phyloP scores from a whole-genome alignment of 23 tunicate genomes.

The Trididemnum nubilum region DNA sequence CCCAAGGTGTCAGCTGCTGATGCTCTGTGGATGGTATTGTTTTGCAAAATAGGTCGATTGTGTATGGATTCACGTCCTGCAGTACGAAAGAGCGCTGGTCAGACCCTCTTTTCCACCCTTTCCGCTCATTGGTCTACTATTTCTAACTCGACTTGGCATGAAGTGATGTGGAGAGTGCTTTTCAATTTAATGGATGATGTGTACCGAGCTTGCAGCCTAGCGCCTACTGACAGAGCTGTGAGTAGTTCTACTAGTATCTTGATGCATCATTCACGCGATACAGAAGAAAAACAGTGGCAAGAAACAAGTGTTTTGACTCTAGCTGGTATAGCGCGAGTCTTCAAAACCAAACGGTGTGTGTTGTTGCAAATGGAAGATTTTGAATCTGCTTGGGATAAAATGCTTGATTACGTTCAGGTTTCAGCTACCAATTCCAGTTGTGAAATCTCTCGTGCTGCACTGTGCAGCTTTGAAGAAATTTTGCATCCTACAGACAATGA shows the following conservation, averaged over 20 bases:
- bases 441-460: constrained; percentile 82
- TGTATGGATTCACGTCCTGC: constrained; percentile 93
- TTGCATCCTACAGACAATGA: constrained; percentile 46
- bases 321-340: constrained; percentile 87
- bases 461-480: constrained; percentile 93
- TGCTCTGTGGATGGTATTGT: constrained; percentile 76
- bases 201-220: constrained; percentile 62
- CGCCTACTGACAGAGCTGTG: constrained; percentile 46
- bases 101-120: constrained; percentile 86
- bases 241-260: constrained; percentile 38
- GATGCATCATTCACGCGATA: constrained; percentile 97
- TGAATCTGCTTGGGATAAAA: constrained; percentile 66
- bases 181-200: constrained; percentile 87
- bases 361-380: constrained; percentile 49
- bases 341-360: constrained; percentile 64
- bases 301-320: constrained; percentile 86
- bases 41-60: constrained; percentile 73
- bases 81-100: constrained; percentile 92
- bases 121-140: constrained; percentile 89
- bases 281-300: constrained; percentile 99
- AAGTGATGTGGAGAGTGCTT: constrained; percentile 86
- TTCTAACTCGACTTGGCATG: constrained; percentile 63
- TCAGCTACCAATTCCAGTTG: constrained; percentile 63
- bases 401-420: constrained; percentile 64
- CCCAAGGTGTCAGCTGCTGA: constrained; percentile 26